A percentile compares a stretch with the other conserved stretches of the same genome.
Evolutionary conservation across 30 jellyfish, hydroid and myxozoan genomes (phyloP).

Genomic region (Aurelia sp.): DNA sequence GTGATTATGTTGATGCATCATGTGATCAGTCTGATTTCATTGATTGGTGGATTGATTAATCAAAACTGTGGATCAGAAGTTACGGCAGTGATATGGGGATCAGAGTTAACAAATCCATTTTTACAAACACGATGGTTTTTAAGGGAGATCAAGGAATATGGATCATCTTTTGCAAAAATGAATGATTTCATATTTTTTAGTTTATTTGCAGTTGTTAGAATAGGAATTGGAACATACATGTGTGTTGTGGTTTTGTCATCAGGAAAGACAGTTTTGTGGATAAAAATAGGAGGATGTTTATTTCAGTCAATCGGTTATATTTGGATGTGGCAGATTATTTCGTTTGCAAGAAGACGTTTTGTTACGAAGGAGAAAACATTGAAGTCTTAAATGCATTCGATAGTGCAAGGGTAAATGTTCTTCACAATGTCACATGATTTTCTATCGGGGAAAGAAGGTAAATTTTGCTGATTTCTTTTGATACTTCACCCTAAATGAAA

Average conservation of each 20-base stretch:
- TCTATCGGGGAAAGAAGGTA: too few species aligned
- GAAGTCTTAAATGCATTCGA: background rate
- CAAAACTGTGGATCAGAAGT: constrained; percentile 81
- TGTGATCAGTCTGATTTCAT: constrained; percentile 68
- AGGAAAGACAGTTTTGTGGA: constrained; percentile 45
- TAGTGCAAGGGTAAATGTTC: too few species aligned
- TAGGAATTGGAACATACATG: constrained; percentile 67
- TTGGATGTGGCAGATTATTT: constrained; percentile 75
- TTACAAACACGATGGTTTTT: constrained; percentile 88
- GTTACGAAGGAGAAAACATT: background rate
- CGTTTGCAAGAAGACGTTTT: constrained; percentile 40
- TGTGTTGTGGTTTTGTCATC: constrained; percentile 32
- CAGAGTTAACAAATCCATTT: constrained; percentile 91
- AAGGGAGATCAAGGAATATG: constrained; percentile 41
- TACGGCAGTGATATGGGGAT: constrained; percentile 86
- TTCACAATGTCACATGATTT: too few species aligned
- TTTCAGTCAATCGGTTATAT: constrained; percentile 65
- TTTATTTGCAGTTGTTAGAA: constrained; percentile 63
- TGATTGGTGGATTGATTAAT: constrained; percentile 62
- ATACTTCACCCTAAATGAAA: too few species aligned
- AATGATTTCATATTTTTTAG: constrained; percentile 67
- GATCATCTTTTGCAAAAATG: constrained; percentile 51
- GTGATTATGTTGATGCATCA: constrained; percentile 77
- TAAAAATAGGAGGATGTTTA: constrained; percentile 73
- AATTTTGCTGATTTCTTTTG: too few species aligned